These are phyloP conservation scores for Pagrus major DNA, from an alignment of 2,113 vertebrate genomes.

Conservation along the genomic window DNA sequence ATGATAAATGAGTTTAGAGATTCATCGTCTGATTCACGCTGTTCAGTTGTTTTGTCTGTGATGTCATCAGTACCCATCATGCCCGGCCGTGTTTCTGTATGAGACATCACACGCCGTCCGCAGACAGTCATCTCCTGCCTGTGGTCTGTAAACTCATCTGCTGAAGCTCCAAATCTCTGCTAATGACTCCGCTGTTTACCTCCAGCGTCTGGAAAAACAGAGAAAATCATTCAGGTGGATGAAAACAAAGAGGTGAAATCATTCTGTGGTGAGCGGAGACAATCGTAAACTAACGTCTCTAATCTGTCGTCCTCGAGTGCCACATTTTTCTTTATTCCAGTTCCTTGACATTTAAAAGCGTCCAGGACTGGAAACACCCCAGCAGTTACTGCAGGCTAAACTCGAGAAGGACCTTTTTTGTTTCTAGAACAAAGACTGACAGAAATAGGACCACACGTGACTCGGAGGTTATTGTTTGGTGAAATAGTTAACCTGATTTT, in stretches of 20 bases:
- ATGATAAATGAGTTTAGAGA: no score
- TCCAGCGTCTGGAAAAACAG: constrained; percentile 31
- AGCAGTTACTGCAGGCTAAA: not conserved
- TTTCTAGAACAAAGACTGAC: constrained; percentile 1
- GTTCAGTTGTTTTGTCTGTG: constrained; percentile 29
- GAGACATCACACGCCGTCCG: constrained; percentile 41
- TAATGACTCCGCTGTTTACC: constrained; percentile 34
- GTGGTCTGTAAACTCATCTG: constrained; percentile 21
- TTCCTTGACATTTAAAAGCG: constrained; percentile 1
- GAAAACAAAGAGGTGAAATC: constrained; percentile 39
- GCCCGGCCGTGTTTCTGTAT: constrained; percentile 27
- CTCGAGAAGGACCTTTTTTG: constrained; percentile 21
- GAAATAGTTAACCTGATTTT: not conserved
- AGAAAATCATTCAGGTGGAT: not conserved
- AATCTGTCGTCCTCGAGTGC: no score
- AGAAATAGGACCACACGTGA: not conserved
- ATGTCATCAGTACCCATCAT: constrained; percentile 42
- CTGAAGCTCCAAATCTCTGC: constrained; percentile 20
- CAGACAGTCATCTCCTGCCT: constrained; percentile 38
- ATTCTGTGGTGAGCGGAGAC: constrained; percentile 16
- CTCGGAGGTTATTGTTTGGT: not conserved
- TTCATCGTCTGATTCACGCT: constrained; percentile 24
- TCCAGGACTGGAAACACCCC: not conserved
- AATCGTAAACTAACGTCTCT: no score
- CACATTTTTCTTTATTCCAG: no score